A percentile compares a stretch with the other conserved stretches of the same genome.
These are phyloP conservation scores for Cassiopea andromeda DNA, from an alignment of 30 jellyfish, hydroid and myxozoan species.

Conservation along the genomic window DNA sequence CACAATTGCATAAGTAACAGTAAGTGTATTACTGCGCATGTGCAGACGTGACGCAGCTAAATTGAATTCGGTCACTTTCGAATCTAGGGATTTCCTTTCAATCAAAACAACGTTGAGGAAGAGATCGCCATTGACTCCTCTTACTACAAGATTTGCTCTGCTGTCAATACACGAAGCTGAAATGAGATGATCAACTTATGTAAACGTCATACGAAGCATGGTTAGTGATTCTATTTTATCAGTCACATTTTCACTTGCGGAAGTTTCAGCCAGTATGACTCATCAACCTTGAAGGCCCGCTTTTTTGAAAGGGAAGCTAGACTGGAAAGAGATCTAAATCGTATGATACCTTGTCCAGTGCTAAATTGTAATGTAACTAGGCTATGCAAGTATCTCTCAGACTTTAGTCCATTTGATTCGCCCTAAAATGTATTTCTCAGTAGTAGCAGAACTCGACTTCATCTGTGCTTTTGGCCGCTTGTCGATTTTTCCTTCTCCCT, in stretches of 20 bases:
- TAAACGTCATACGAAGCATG: neutral
- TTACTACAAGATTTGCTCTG: neutral
- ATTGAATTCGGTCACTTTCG: neutral
- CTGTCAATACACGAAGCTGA: neutral
- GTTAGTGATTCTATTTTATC: neutral
- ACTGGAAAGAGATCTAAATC: neutral
- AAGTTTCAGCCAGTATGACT: conserved; percentile 1
- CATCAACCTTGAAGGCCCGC: neutral
- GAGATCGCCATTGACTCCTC: neutral
- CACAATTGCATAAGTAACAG: neutral
- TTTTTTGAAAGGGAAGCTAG: neutral
- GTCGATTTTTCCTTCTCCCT: too few relatives aligned
- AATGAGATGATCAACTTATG: neutral
- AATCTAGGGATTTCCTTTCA: conserved; percentile 52
- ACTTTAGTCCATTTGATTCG: too few relatives aligned
- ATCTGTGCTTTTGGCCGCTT: too few relatives aligned
- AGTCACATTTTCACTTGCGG: neutral
- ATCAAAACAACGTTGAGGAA: conserved; percentile 4
- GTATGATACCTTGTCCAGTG: too few relatives aligned
- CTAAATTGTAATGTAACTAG: neutral
- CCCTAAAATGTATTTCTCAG: too few relatives aligned
- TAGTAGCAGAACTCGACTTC: too few relatives aligned
- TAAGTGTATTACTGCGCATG: conserved; percentile 14
- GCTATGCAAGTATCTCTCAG: neutral
- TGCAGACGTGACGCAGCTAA: conserved; percentile 61